These are phyloP conservation scores for Cepphus grylle DNA, from an alignment of 2,113 vertebrate species.

Conservation along the genomic window DNA sequence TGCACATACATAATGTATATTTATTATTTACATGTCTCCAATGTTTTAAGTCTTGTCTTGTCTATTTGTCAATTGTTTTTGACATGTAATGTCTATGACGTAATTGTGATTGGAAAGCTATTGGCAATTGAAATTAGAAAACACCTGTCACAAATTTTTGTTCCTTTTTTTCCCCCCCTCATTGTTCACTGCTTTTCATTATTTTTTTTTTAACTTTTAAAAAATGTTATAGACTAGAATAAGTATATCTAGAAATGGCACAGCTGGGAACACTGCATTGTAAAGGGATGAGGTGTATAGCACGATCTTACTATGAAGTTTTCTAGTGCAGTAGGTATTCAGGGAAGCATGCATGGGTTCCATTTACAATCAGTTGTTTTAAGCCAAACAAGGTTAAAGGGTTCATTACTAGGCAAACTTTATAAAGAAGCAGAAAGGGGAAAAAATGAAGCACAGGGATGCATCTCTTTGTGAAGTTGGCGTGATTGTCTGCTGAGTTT, in stretches of 20 bases:
- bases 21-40: constrained; percentile 58
- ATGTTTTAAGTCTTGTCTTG: constrained; percentile 51
- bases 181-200: not conserved
- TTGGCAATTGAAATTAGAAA: not conserved
- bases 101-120: constrained; percentile 15
- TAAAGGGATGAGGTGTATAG: not conserved
- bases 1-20: not conserved
- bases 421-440: not conserved
- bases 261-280: not conserved
- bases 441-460: not conserved
- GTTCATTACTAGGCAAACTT: not conserved
- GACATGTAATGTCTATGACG: not conserved
- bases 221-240: not conserved
- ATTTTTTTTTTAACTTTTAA: not conserved
- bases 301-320: not conserved
- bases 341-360: not conserved
- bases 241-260: not conserved
- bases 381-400: not conserved
- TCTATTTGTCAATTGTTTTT: constrained; percentile 63
- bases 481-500: not conserved
- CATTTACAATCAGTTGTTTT: not conserved
- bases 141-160: not conserved
- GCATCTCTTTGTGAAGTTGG: not conserved
- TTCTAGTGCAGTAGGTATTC: not conserved
- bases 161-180: fast-evolving